These are phyloP conservation scores for Boleophthalmus pectinirostris DNA, from an alignment of 2,113 vertebrate species.

Conservation along the genomic window DNA sequence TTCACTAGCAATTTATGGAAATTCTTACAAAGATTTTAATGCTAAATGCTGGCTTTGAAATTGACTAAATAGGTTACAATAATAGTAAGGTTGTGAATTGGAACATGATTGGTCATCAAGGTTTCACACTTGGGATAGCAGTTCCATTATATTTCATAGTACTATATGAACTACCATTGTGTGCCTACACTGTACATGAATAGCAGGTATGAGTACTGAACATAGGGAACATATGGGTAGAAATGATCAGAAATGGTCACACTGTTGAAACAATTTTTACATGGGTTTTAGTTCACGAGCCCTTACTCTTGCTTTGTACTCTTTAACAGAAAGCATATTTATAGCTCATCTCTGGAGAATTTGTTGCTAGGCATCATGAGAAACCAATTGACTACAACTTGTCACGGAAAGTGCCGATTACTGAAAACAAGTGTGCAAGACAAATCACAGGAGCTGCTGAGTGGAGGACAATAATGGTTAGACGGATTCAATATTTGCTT, in stretches of 20 bases:
- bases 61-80: no score
- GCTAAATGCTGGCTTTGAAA: background rate
- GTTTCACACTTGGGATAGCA: background rate
- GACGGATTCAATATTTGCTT: background rate
- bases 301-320: background rate
- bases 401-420: background rate
- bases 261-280: background rate
- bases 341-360: background rate
- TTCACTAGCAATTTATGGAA: no score
- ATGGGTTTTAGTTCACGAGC: background rate
- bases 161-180: background rate
- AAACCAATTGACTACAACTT: background rate
- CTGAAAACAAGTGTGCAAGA: constrained; percentile 4
- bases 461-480: background rate
- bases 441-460: background rate
- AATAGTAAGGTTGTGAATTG: background rate
- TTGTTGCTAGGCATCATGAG: constrained; percentile 2
- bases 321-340: constrained; percentile 1
- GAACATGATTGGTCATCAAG: background rate
- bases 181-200: background rate
- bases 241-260: background rate
- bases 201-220: background rate
- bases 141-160: background rate
- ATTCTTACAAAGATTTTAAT: background rate
- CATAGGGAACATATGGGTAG: background rate